These are phyloP conservation scores for Callinectes sapidus DNA, from an alignment of 2,888 invertebrate genomes.

Conservation along the genomic window DNA sequence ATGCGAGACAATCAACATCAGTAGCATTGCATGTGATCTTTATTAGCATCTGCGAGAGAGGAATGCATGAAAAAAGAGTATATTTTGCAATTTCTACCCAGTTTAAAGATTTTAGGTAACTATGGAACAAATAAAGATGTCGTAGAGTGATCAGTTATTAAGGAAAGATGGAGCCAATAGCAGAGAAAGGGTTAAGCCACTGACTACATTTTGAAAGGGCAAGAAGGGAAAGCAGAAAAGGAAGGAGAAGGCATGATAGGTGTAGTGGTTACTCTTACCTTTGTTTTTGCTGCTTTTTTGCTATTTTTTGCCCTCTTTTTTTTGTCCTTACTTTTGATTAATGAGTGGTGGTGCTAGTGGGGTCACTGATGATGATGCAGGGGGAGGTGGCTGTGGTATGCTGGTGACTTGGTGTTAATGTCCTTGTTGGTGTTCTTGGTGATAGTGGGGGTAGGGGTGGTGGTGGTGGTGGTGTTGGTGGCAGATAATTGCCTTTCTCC, in stretches of 20 bases:
- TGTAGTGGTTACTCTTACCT: neutral
- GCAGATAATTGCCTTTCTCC: slow-evolving; percentile 27
- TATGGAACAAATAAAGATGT: no score
- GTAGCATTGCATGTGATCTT: no score
- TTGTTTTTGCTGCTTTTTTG: neutral
- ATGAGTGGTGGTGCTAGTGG: neutral
- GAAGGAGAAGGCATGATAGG: neutral
- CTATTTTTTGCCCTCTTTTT: no score
- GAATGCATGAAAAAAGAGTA: no score
- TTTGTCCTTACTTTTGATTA: neutral
- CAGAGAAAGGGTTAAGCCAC: no score
- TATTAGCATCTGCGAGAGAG: no score
- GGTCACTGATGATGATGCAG: neutral
- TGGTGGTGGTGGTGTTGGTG: slow-evolving; percentile 25
- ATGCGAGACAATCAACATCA: no score
- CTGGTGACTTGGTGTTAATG: neutral
- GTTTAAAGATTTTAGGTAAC: no score
- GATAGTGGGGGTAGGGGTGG: neutral
- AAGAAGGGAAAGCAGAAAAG: neutral
- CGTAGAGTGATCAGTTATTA: no score
- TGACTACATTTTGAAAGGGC: neutral
- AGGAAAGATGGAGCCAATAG: no score
- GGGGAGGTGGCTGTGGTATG: neutral
- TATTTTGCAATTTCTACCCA: no score
- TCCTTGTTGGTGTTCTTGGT: neutral